A percentile compares a stretch with the other conserved stretches of the same genome.
Evolutionary conservation across 2,113 vertebrate species (phyloP).

Genomic region (Eudorcas thomsonii): DNA sequence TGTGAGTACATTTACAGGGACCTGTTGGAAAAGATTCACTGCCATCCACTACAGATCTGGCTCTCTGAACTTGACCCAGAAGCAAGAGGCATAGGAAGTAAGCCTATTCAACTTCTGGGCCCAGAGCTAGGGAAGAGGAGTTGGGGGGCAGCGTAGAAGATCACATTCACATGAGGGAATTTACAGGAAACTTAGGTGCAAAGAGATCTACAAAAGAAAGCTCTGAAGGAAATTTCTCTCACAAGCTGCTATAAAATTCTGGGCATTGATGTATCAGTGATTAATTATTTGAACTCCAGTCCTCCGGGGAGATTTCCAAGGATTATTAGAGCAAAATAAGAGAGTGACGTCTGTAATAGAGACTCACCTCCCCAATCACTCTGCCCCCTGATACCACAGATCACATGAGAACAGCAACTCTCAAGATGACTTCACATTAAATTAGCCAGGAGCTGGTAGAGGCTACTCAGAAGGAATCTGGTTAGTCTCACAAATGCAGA

Average conservation of each 20-base stretch:
- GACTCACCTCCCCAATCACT: neutral
- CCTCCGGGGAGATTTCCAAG: constrained; percentile 40
- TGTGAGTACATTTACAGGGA: constrained; percentile 12
- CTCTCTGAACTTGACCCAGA: neutral
- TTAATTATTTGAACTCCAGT: constrained; percentile 49
- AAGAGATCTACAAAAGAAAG: constrained; percentile 17
- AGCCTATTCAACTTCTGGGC: neutral
- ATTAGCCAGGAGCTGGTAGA: neutral
- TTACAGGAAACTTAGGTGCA: constrained; percentile 27
- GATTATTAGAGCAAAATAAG: constrained; percentile 24
- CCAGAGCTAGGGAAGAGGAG: neutral
- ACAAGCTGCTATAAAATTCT: neutral
- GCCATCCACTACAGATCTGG: neutral
- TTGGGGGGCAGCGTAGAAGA: neutral
- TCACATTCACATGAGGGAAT: neutral
- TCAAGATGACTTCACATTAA: constrained; percentile 25
- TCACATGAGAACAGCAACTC: neutral
- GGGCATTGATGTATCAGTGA: constrained; percentile 16
- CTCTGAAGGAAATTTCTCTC: constrained; percentile 4
- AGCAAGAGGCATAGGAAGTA: constrained; percentile 45
- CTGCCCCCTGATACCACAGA: constrained; percentile 10
- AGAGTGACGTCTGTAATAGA: neutral
- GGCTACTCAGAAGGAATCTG: neutral
- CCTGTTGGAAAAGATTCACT: constrained; percentile 5
- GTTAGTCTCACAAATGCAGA: neutral